Evolutionary conservation across 1,140 invertebrate genomes (phyloP).

Genomic region (Tetragnatha versicolor): DNA sequence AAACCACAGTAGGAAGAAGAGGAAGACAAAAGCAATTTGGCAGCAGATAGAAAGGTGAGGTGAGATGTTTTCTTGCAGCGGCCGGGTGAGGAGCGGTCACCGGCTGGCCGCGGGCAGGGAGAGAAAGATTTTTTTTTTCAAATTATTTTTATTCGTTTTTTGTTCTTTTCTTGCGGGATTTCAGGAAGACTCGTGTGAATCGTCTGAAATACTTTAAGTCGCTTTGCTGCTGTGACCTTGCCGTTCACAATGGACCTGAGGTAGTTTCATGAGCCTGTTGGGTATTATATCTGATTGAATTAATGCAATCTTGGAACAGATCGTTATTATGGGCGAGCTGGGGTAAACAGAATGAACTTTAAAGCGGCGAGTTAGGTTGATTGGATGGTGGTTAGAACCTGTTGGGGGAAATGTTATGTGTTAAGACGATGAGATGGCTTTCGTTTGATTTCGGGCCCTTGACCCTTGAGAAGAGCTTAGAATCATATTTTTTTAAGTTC

Average conservation of each 20-base stretch:
- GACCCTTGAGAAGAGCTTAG: too few species aligned
- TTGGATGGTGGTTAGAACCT: too few species aligned
- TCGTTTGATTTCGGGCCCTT: too few species aligned
- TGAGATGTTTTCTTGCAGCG: not conserved
- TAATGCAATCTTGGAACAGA: not conserved
- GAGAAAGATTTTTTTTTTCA: not conserved
- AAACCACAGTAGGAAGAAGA: not conserved
- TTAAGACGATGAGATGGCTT: too few species aligned
- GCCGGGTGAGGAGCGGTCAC: slow-evolving; percentile 16
- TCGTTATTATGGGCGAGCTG: too few species aligned
- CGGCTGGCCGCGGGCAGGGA: not conserved
- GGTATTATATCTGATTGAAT: not conserved
- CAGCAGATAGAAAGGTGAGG: not conserved
- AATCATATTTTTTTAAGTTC: too few species aligned
- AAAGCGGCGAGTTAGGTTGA: too few species aligned
- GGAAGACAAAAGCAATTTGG: not conserved
- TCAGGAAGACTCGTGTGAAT: not conserved
- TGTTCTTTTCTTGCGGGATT: not conserved
- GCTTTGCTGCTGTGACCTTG: not conserved
- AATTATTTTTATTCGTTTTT: not conserved
- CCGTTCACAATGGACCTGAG: not conserved
- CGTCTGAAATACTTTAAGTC: not conserved
- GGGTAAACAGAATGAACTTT: too few species aligned
- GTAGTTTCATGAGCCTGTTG: not conserved
- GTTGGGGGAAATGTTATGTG: too few species aligned